phyloP scores from a whole-genome alignment of 2,113 vertebrate species.

The Rhinopomastus cyanomelas region DNA sequence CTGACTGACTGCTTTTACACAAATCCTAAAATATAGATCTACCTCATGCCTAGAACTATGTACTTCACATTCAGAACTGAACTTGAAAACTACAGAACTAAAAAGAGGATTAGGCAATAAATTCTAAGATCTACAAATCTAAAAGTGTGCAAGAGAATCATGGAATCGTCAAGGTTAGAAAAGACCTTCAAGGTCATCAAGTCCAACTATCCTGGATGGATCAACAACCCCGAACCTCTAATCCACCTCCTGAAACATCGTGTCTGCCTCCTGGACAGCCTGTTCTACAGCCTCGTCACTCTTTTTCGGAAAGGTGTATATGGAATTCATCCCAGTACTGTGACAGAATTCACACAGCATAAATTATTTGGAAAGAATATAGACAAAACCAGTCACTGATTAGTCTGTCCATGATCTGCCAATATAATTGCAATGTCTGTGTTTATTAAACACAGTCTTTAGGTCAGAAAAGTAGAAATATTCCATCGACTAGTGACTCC shows the following conservation, averaged over 20 bases:
- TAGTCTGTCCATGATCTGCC: neutral
- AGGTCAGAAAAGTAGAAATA: neutral
- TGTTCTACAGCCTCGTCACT: too few relatives aligned
- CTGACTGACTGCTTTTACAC: constrained; percentile 18
- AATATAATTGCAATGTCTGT: neutral
- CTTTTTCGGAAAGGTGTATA: neutral
- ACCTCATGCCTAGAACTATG: neutral
- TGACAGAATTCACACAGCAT: neutral
- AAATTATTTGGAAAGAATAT: neutral
- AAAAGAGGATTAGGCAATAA: neutral
- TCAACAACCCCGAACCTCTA: too few relatives aligned
- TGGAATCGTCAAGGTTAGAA: too few relatives aligned
- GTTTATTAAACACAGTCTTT: neutral
- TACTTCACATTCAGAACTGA: neutral
- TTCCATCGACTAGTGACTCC: neutral
- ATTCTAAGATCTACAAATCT: neutral
- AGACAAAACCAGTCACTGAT: neutral
- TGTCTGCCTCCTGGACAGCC: too few relatives aligned
- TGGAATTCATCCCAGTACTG: neutral
- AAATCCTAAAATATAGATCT: constrained; percentile 28
- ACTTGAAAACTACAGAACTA: neutral
- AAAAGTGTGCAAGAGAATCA: neutral
- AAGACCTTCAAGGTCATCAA: too few relatives aligned
- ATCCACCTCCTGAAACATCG: too few relatives aligned
- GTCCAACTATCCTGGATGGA: too few relatives aligned